Evolutionary conservation across 2,113 vertebrate species (phyloP).

Genomic region (Spheniscus mendiculus): DNA sequence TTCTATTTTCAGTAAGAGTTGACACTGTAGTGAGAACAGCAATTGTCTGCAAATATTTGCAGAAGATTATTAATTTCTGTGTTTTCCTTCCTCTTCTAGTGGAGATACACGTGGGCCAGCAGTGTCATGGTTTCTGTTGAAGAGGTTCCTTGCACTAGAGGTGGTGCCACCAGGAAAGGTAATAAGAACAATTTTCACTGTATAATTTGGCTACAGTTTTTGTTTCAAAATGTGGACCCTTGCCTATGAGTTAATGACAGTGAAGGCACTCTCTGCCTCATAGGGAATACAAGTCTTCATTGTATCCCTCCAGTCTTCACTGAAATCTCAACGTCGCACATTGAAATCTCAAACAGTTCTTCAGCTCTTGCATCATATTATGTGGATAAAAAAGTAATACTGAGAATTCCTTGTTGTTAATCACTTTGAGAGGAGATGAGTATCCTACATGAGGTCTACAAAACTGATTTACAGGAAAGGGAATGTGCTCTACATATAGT

Average conservation of each 20-base stretch:
- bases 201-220: background rate
- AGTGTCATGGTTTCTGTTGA: background rate
- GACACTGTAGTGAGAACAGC: background rate
- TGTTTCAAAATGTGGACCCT: background rate
- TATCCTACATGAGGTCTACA: background rate
- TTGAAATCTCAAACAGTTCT: background rate
- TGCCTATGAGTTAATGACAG: background rate
- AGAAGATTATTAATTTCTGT: background rate
- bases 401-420: background rate
- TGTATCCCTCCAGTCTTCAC: background rate
- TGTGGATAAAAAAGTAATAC: background rate
- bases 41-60: background rate
- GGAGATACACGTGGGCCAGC: background rate
- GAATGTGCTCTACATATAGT: accelerated
- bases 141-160: background rate
- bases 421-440: background rate
- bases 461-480: background rate
- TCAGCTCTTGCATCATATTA: background rate
- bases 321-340: background rate
- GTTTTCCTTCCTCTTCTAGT: background rate
- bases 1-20: background rate
- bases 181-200: background rate
- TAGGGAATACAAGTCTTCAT: background rate
- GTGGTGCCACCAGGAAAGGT: background rate
- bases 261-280: background rate